A percentile compares a stretch with the other conserved stretches of the same genome.
phyloP scores from a whole-genome alignment of 2,797 vertebrate genomes.

The Neoniphon sammara region DNA sequence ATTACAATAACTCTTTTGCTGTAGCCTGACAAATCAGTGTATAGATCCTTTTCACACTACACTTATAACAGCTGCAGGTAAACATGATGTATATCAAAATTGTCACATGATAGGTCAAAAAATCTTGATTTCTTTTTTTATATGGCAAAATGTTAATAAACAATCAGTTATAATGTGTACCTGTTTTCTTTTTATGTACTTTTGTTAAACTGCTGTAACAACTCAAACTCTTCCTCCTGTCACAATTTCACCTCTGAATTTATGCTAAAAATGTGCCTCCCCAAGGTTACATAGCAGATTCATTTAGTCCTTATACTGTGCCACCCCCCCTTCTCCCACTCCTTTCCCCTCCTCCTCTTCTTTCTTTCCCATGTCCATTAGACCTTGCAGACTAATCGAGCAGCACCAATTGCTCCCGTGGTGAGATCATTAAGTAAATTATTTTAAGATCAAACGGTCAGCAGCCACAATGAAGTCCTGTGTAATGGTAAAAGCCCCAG shows the following conservation, averaged over 20 bases:
- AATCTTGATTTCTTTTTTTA: background rate
- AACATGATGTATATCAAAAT: background rate
- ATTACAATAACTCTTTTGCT: background rate
- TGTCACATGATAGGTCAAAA: background rate
- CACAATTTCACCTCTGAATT: constrained; percentile 56
- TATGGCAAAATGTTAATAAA: background rate
- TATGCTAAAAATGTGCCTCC: constrained; percentile 70
- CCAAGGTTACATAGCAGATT: constrained; percentile 80
- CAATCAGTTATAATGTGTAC: background rate
- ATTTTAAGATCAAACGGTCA: constrained; percentile 99
- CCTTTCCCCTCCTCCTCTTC: constrained; percentile 71
- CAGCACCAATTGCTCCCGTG: constrained; percentile 96
- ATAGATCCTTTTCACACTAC: background rate
- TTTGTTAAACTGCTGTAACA: constrained; percentile 35
- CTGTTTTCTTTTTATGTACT: constrained; percentile 21
- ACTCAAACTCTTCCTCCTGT: constrained; percentile 17
- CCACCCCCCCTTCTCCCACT: constrained; percentile 47
- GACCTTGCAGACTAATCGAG: constrained; percentile 97
- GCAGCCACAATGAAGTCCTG: constrained; percentile 97
- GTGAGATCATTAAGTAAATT: constrained; percentile 99
- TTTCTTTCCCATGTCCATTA: constrained; percentile 95
- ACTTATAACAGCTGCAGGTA: too few species aligned
- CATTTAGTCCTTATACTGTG: constrained; percentile 76
- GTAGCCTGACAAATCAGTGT: background rate
- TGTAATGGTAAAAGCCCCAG: constrained; percentile 98